These are phyloP conservation scores for Fregata magnificens DNA, from an alignment of 2,113 vertebrate genomes.

Conservation along the genomic window DNA sequence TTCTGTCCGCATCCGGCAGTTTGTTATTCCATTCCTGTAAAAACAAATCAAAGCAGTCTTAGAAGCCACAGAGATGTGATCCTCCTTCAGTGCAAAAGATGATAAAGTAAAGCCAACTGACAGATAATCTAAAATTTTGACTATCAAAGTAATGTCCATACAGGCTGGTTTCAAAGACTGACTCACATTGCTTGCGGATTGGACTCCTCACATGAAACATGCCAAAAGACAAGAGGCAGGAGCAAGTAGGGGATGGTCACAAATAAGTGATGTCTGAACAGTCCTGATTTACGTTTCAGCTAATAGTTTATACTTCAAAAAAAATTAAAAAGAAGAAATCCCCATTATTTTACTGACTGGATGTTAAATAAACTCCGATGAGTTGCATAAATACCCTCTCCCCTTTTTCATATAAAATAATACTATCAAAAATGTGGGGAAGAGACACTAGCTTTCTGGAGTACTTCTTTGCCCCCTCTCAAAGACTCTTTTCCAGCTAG, in stretches of 20 bases:
- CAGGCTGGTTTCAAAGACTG: background rate
- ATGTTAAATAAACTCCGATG: background rate
- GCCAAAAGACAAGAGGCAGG: background rate
- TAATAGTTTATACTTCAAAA: background rate
- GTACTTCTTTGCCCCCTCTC: background rate
- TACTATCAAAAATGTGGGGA: accelerated
- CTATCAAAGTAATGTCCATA: background rate
- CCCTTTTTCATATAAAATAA: background rate
- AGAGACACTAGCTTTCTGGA: background rate
- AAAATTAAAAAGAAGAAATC: background rate
- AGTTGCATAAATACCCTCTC: background rate
- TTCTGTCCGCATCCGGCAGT: conserved; percentile 86
- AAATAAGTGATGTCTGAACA: background rate
- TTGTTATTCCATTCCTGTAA: conserved; percentile 80
- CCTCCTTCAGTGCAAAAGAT: background rate
- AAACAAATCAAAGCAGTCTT: background rate
- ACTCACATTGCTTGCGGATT: background rate
- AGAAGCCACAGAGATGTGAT: background rate
- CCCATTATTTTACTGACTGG: background rate
- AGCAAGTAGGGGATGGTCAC: background rate
- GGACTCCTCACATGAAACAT: background rate
- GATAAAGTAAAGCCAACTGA: background rate
- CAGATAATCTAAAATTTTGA: background rate
- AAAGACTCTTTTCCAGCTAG: background rate
- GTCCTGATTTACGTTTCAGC: background rate